Conservation (phyloP, 2,113 vertebrate species). For the Thermophis baileyi region DNA sequence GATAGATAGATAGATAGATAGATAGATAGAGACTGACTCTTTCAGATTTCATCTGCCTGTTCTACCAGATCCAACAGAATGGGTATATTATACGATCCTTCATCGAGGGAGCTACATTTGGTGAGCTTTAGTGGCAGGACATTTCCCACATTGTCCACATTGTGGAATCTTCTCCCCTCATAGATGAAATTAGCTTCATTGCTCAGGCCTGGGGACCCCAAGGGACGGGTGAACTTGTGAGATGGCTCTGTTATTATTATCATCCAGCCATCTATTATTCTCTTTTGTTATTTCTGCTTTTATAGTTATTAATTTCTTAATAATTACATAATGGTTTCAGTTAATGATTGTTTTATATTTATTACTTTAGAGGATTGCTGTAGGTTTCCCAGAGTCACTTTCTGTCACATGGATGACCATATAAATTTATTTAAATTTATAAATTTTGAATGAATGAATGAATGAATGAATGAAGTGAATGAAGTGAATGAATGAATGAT, state of each 20-base stretch:
- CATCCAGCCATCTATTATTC: background rate
- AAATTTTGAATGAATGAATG: too few species aligned
- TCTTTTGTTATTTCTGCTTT: background rate
- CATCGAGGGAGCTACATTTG: background rate
- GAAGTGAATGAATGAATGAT: too few species aligned
- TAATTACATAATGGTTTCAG: background rate
- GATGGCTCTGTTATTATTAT: too few species aligned
- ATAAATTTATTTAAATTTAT: background rate
- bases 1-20: too few species aligned
- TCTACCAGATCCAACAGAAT: background rate
- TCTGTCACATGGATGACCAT: background rate
- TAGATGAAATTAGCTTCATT: too few species aligned
- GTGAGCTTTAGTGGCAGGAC: too few species aligned
- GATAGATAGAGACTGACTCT: background rate
- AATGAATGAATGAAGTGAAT: too few species aligned
- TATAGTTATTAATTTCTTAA: background rate
- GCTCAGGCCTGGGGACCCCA: too few species aligned
- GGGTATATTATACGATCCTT: background rate
- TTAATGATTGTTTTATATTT: background rate
- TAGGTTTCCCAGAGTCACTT: background rate
- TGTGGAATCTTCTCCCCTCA: too few species aligned
- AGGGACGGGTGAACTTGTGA: too few species aligned
- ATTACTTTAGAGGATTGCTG: background rate
- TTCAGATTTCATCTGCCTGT: background rate
- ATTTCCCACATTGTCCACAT: too few species aligned